A percentile compares a stretch with the other conserved stretches of the same genome.
phyloP scores from a whole-genome alignment of 1,140 invertebrate species.

The Drosophila rhopaloa region DNA sequence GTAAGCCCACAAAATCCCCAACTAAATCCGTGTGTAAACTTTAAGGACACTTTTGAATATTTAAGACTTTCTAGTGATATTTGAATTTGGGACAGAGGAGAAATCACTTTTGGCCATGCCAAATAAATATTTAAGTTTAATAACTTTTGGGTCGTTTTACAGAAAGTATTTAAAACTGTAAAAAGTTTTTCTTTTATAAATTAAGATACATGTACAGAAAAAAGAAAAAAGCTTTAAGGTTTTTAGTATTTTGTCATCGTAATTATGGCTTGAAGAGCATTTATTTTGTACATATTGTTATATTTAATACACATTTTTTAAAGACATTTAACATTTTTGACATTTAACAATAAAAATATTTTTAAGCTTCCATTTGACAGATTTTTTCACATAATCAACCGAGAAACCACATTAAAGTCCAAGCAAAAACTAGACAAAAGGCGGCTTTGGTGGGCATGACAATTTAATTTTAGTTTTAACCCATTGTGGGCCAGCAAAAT shows the following conservation, averaged over 20 bases:
- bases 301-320: background rate
- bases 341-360: background rate
- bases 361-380: background rate
- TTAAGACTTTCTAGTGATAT: slow-evolving; percentile 37
- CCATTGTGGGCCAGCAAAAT: slow-evolving; percentile 16
- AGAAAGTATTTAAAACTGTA: background rate
- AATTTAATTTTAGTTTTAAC: slow-evolving; percentile 29
- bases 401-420: slow-evolving; percentile 2
- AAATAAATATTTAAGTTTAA: slow-evolving; percentile 28
- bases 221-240: no score
- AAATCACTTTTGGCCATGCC: slow-evolving; percentile 18
- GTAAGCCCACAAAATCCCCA: slow-evolving; percentile 57
- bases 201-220: background rate
- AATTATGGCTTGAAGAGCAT: no score
- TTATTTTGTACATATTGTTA: no score
- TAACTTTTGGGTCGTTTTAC: background rate
- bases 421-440: slow-evolving; percentile 21
- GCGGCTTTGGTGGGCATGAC: slow-evolving; percentile 4
- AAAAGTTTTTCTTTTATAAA: background rate
- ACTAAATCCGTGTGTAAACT: slow-evolving; percentile 74
- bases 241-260: no score
- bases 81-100: background rate
- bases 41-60: slow-evolving; percentile 75
- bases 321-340: background rate
- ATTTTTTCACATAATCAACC: background rate